phyloP scores from a whole-genome alignment of 2,797 vertebrate genomes.

The Halcyon leucocephala region DNA sequence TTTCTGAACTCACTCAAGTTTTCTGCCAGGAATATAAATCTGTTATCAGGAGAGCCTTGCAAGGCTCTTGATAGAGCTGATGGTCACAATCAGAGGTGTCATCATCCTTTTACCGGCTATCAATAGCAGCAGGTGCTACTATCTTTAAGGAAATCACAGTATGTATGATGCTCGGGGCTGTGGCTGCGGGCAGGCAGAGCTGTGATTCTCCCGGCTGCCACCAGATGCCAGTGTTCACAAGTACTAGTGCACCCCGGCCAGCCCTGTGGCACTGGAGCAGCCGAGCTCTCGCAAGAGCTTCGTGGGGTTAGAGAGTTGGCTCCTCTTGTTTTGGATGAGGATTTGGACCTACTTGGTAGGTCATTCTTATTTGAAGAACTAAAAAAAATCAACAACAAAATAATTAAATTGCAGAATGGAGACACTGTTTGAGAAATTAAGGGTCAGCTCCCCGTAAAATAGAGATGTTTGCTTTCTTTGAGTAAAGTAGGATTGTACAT shows the following conservation, averaged over 20 bases:
- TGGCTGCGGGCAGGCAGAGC: not conserved
- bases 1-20: not conserved
- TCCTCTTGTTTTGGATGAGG: not conserved
- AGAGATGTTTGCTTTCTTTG: not conserved
- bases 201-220: constrained; percentile 44
- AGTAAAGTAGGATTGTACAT: not conserved
- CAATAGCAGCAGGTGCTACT: not conserved
- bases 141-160: accelerated
- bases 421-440: not conserved
- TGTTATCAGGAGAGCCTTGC: accelerated
- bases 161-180: not conserved
- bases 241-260: not conserved
- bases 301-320: too few relatives aligned
- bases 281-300: not conserved
- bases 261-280: accelerated
- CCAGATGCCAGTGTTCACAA: constrained; percentile 70
- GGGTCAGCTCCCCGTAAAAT: not conserved
- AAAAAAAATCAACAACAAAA: not conserved
- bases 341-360: not conserved
- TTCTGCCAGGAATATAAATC: not conserved
- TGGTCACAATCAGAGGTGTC: not conserved
- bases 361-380: not conserved
- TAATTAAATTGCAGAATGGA: not conserved
- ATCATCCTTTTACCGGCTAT: not conserved
- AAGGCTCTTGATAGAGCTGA: not conserved